Conservation (phyloP, 2,888 invertebrate species). For the Drosophila pseudotakahashii region DNA sequence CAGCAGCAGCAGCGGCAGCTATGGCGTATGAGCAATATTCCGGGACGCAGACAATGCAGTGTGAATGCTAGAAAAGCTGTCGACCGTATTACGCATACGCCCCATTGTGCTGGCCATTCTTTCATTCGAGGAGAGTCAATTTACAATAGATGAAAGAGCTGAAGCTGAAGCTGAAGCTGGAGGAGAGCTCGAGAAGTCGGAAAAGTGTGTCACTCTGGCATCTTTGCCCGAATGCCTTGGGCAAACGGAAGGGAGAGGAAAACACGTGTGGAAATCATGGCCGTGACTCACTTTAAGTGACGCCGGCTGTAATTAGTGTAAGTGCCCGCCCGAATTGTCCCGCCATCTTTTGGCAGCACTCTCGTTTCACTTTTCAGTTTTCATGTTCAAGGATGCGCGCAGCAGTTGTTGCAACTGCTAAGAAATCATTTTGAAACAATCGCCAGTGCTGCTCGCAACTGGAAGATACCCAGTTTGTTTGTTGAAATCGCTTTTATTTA, state of each 20-base stretch:
- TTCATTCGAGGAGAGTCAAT: constrained; percentile 37
- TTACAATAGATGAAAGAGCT: constrained; percentile 50
- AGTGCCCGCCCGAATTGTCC: constrained; percentile 69
- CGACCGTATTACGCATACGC: constrained; percentile 59
- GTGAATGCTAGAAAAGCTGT: constrained; percentile 16
- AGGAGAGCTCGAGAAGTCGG: constrained; percentile 7
- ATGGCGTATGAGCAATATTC: constrained; percentile 23
- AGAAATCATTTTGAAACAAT: constrained; percentile 35
- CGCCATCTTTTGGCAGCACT: constrained; percentile 64
- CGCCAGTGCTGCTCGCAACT: constrained; percentile 1
- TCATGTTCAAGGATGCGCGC: constrained; percentile 71
- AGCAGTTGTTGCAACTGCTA: constrained; percentile 37
- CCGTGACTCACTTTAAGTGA: constrained; percentile 42
- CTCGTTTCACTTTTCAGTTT: constrained; percentile 63
- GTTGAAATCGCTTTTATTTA: background rate
- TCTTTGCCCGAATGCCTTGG: constrained; percentile 17
- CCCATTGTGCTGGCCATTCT: constrained; percentile 41
- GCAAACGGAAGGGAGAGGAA: background rate
- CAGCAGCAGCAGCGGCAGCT: constrained; percentile 27
- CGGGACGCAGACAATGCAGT: constrained; percentile 42
- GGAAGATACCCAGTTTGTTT: background rate
- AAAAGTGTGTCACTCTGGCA: constrained; percentile 33
- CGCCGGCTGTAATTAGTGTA: constrained; percentile 75
- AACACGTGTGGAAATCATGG: constrained; percentile 22
- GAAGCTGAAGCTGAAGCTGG: constrained; percentile 6